Percentiles rank a stretch among this genome's conserved stretches.
Conservation (phyloP, 2,797 vertebrate species). For the Coregonus ussuriensis region DNA sequence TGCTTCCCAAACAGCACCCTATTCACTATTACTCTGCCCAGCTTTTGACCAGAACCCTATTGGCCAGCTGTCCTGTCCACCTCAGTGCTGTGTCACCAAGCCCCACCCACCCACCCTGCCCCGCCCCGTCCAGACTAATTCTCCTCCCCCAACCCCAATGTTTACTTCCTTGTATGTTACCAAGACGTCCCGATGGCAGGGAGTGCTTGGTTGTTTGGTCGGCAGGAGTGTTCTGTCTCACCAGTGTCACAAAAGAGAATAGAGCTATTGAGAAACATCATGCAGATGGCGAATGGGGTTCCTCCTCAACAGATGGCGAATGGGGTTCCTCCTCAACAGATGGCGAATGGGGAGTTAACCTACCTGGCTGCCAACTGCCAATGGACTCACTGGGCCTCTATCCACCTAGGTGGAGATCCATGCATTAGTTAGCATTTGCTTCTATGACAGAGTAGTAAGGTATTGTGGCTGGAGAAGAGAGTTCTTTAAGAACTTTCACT, state of each 20-base stretch:
- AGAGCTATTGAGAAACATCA: neutral
- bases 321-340: neutral
- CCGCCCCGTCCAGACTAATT: constrained; percentile 45
- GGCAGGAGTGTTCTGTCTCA: neutral
- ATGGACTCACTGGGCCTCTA: neutral
- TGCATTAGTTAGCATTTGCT: neutral
- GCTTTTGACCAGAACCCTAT: too few relatives aligned
- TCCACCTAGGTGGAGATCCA: neutral
- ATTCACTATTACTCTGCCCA: too few relatives aligned
- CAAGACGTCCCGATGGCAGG: constrained; percentile 44
- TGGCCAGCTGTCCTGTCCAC: constrained; percentile 53
- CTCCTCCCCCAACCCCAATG: neutral
- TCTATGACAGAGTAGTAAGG: too few relatives aligned
- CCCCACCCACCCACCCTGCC: neutral
- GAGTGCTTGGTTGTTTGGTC: constrained; percentile 17
- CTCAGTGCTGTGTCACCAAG: constrained; percentile 49
- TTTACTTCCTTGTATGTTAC: constrained; percentile 51
- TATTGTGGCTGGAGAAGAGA: too few relatives aligned
- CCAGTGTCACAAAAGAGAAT: neutral
- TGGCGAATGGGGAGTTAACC: neutral
- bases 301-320: too few relatives aligned
- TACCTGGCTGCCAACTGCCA: neutral
- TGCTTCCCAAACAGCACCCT: constrained; percentile 31
- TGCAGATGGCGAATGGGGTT: neutral
- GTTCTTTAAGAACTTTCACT: too few relatives aligned